Percentiles rank a stretch among this genome's conserved stretches.
Evolutionary conservation across 2,888 invertebrate species (phyloP).

Genomic region (Eupelmus urozonus): DNA sequence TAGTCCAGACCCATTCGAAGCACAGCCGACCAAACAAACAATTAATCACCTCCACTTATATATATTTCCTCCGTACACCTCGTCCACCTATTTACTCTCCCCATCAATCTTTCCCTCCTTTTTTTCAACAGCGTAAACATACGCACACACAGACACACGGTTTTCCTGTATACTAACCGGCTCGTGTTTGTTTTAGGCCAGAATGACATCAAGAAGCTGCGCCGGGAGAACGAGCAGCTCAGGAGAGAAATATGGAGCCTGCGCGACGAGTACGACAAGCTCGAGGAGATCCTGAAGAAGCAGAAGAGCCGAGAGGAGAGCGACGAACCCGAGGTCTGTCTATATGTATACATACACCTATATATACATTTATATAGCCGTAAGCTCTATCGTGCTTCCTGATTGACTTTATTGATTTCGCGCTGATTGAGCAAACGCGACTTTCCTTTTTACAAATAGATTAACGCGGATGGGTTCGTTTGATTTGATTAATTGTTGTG

Average conservation of each 20-base stretch:
- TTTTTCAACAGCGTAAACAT: neutral
- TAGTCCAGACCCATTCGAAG: no score
- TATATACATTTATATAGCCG: no score
- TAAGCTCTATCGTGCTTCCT: slow-evolving; percentile 13
- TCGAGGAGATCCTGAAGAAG: slow-evolving; percentile 86
- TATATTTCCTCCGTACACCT: slow-evolving; percentile 17
- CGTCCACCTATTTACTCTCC: slow-evolving; percentile 11
- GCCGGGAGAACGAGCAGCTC: slow-evolving; percentile 91
- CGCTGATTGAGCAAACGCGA: slow-evolving; percentile 38
- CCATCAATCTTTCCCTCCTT: slow-evolving; percentile 32
- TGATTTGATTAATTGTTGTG: slow-evolving; percentile 31
- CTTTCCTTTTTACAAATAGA: slow-evolving; percentile 40
- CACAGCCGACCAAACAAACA: slow-evolving; percentile 10
- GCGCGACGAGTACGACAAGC: slow-evolving; percentile 91
- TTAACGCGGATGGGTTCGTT: slow-evolving; percentile 37
- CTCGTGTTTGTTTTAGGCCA: slow-evolving; percentile 82
- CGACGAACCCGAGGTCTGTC: slow-evolving; percentile 72
- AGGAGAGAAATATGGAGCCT: slow-evolving; percentile 92
- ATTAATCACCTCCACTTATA: slow-evolving; percentile 35
- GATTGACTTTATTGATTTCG: slow-evolving; percentile 59
- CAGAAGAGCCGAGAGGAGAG: slow-evolving; percentile 72
- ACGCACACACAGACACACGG: neutral
- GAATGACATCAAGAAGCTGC: slow-evolving; percentile 92
- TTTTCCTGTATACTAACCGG: slow-evolving; percentile 17
- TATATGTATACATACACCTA: slow-evolving; percentile 8